Evolutionary conservation across 1,140 invertebrate species (phyloP), one percentile per base, ranked within the genome.

Genomic region (Apis cerana): DNA sequence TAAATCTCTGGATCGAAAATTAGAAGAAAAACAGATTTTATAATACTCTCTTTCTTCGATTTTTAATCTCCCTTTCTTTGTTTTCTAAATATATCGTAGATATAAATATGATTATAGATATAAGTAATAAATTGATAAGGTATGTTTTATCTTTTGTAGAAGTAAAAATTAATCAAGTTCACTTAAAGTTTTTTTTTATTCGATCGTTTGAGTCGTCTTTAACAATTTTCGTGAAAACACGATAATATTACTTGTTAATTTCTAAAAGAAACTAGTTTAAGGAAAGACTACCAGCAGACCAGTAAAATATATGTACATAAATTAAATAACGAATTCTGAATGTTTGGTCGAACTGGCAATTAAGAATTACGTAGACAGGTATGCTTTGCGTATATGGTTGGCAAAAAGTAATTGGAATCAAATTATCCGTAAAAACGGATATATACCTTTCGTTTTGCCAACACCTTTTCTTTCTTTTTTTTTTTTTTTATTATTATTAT

Each of bases 381-480:
- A 50, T 23, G 15, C 9, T 5, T 54, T 27, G 21, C 75, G 0
- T 67, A 76, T 67, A 76, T 65, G 75, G 75, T 2, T 4, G 50
- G 61, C 61, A 65, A 65, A 54, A 65, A 74, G 10, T 19, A 54
- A 65, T 50, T 54, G 61, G 75, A 65, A 65, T 76, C 75, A 21
- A 76, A 65, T 67, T 76, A 76, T 76, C 61, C 50, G 61, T 65
- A 76, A 76, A 76, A 54, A 76, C 50, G 48, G 74, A 62, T 43
- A 54, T 50, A 33, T 33, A 33, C 33, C 19, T 15, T 65, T 76
- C 61, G 11, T 59, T 10, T 7, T 27, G 23, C 23, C 43, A 54
- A 76, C 27, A 54, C 50, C 27, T 65, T 43, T 43, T 43, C 33
- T 43, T 43, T 43, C 33, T 7, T 43, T 7, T 7, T 43, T 43